Conservation (phyloP, 2,888 invertebrate species). For the Polietes domitor region DNA sequence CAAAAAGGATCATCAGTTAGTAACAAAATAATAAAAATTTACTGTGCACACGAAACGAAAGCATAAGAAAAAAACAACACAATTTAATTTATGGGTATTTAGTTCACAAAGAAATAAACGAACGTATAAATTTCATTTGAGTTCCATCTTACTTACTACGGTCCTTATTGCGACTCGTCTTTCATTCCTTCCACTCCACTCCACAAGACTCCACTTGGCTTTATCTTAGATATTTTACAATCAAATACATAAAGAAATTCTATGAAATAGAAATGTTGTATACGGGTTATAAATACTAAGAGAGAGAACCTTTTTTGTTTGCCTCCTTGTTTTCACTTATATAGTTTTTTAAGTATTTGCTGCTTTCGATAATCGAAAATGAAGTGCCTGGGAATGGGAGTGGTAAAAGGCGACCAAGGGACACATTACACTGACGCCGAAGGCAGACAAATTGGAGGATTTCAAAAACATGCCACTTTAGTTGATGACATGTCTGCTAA, state of each 20-base stretch:
- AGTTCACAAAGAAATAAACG: constrained; percentile 77
- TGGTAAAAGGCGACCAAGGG: not conserved
- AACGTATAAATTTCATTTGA: constrained; percentile 74
- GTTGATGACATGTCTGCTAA: too few species aligned
- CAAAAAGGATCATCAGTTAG: constrained; percentile 74
- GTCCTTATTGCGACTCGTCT: constrained; percentile 22
- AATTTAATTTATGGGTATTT: constrained; percentile 80
- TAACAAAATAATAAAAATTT: constrained; percentile 79
- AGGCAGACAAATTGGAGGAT: too few species aligned
- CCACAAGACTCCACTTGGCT: not conserved
- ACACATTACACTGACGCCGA: too few species aligned
- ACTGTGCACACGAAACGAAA: constrained; percentile 68
- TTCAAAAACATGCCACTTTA: too few species aligned
- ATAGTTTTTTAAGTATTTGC: not conserved
- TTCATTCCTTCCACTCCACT: constrained; percentile 1
- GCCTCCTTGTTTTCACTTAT: not conserved
- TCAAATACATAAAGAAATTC: constrained; percentile 13
- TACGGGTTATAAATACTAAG: constrained; percentile 21
- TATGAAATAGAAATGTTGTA: constrained; percentile 1
- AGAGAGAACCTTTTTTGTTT: not conserved
- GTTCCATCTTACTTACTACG: constrained; percentile 7
- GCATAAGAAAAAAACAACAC: constrained; percentile 75
- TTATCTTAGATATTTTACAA: not conserved
- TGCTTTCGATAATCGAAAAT: not conserved
- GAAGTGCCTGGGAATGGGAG: not conserved